Percentiles rank a stretch among this genome's conserved stretches.
phyloP scores from a whole-genome alignment of 2,113 vertebrate genomes.

The Dipodomys stephensi region DNA sequence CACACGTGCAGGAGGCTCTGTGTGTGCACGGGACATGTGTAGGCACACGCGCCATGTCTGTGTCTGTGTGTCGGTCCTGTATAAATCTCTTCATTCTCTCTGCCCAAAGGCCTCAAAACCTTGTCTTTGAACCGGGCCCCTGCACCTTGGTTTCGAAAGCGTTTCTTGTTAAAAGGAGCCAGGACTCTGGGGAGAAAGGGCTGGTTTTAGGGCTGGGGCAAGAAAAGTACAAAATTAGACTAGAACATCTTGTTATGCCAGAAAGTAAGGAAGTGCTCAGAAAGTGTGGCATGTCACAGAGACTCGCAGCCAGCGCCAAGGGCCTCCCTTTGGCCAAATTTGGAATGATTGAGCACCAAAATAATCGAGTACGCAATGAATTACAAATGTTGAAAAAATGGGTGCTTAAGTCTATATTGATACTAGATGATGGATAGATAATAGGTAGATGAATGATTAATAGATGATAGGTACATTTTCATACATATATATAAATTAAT shows the following conservation, averaged over 20 bases:
- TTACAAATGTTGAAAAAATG: neutral
- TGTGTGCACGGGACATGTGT: fast-evolving
- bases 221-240: neutral
- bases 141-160: neutral
- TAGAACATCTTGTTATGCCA: neutral
- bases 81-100: neutral
- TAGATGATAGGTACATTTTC: too few relatives aligned
- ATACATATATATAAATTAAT: too few relatives aligned
- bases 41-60: fast-evolving
- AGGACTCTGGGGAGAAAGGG: neutral
- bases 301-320: fast-evolving
- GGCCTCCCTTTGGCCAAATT: neutral
- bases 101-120: neutral
- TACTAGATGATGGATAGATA: fast-evolving
- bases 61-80: fast-evolving
- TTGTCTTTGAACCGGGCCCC: neutral
- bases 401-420: fast-evolving
- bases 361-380: too few relatives aligned
- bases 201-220: neutral
- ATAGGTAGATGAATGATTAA: neutral
- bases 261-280: neutral
- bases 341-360: neutral
- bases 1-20: fast-evolving
- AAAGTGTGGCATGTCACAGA: neutral
- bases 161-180: neutral